Conservation (phyloP, 2,888 invertebrate species). For the Plusia festucae region DNA sequence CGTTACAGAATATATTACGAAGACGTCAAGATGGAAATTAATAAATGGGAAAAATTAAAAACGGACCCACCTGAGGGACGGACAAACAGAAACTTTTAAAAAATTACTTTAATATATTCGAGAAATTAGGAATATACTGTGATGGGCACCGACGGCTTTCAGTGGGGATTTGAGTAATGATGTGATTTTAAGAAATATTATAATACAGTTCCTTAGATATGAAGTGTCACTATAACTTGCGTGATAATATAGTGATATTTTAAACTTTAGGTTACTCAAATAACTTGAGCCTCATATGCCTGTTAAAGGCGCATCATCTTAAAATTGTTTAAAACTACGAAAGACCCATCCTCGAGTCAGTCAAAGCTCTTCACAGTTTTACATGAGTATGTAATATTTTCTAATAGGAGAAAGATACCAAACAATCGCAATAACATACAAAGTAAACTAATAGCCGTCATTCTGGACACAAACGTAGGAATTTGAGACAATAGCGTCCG, state of each 20-base stretch:
- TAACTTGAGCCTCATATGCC: too few relatives aligned
- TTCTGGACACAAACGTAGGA: slow-evolving; percentile 42
- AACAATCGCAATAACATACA: background rate
- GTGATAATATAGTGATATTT: too few relatives aligned
- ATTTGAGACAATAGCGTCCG: slow-evolving; percentile 49
- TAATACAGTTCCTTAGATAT: background rate
- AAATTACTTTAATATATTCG: slow-evolving; percentile 60
- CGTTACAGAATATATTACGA: slow-evolving; percentile 69
- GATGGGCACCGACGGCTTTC: slow-evolving; percentile 23
- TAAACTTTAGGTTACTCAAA: too few relatives aligned
- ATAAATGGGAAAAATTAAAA: slow-evolving; percentile 71
- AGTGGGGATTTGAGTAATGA: slow-evolving; percentile 48
- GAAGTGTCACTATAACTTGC: background rate
- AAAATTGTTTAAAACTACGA: too few relatives aligned
- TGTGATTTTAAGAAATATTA: slow-evolving; percentile 67
- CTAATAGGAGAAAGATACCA: background rate
- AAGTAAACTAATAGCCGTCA: slow-evolving; percentile 38
- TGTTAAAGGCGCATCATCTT: too few relatives aligned
- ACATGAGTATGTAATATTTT: too few relatives aligned
- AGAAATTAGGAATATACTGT: slow-evolving; percentile 46
- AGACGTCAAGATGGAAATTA: slow-evolving; percentile 69
- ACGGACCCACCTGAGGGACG: slow-evolving; percentile 56
- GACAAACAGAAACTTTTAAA: slow-evolving; percentile 59
- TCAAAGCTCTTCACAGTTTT: background rate
- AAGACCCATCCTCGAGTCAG: background rate